Evolutionary conservation across 2,113 vertebrate species (phyloP), one percentile per base, ranked within the genome.

Genomic region (Calonectris borealis): DNA sequence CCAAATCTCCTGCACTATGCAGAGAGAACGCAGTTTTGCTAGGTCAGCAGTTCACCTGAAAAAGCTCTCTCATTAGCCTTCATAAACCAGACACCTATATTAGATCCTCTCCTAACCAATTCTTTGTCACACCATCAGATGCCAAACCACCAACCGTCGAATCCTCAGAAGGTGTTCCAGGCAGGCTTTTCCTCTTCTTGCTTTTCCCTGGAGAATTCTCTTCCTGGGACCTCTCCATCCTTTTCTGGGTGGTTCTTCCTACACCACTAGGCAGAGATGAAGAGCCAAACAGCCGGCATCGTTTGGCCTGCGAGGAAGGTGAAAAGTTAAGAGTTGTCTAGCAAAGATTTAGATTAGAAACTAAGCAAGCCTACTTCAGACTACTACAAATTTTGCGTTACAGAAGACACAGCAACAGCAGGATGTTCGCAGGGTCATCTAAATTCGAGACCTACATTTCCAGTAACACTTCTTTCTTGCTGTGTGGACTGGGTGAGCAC

Each of bases 171-270:
- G 97, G 71, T 0, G 97, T 88, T 26, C 96, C 98, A 0, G 98
- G 90, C 91, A 98, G 68, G 82, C 98, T 99, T 60, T 97, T 99
- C 62, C 99, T 98, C 77, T 99, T 98, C 97, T 99, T 99, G 25
- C 98, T 98, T 64, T 98, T 97, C 58, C 98, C 93, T 0, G 98
- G 98, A 1, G 98, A 98, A 92, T 96, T 97, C 46, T 99, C 99
- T 20, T 99, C 99, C 16, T 89, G 91, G 9, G 98, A 96, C 22
- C 98, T 97, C 69, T 99, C 99, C 12, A 98, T 64, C 17, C 99
- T 98, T 84, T 99, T 99, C 52, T 97, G 94, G 6, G 96, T 42
- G 22, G 88, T 61, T 34, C 98, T 98, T 14, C 93, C 94, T 55
- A 80, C 78, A 0, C 92, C 90, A 27, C 87, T 66, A 9, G 98